Evolutionary conservation across 1,140 invertebrate species (phyloP), one percentile per base, ranked within the genome.

Genomic region (Heliconius hermathena): DNA sequence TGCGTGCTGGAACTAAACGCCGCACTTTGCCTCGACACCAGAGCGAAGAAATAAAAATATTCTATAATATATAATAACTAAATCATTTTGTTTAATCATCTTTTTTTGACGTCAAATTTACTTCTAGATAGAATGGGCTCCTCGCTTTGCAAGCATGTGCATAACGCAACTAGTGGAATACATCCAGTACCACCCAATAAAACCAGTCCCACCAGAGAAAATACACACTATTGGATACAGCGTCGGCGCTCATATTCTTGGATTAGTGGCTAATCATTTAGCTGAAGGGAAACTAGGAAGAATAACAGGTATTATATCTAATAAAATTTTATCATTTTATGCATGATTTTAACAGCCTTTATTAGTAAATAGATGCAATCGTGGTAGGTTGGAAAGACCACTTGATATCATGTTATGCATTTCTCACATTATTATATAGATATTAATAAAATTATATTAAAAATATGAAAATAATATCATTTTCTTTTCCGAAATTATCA

Each of bases 221-320:
- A 91, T 98, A 36, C 98, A 98, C 90, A 95, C 98, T 0, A 96
- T 98, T 71, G 98, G 98, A 0, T 98, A 98, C 90, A 98, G 97
- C 86, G 97, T 98, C 33, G 97, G 98, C 11, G 97, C 98, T 0
- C 97, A 98, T 84, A 98, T 98, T 71, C 96, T 97, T 33, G 98
- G 98, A 0, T 93, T 98, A 38, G 96, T 97, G 0, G 97, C 97
- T 29, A 98, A 98, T 89, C 96, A 97, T 86, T 88, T 98, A 71
- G 85, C 91, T 54, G 94, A 95, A 54, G 96, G 96, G 11, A 98
- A 97, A 91, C 91, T 98, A 41, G 97, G 97, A 71, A 95, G 97
- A 83, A 98, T 98, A 36, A 98, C 97, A 71, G 97, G 97, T 96
- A 93, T 93, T 86, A 66, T 29, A 16, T 3, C 9, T 11, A 26